Evolutionary conservation across 2,113 vertebrate genomes (phyloP).

Genomic region (Cryptomyrus ogoouensis): DNA sequence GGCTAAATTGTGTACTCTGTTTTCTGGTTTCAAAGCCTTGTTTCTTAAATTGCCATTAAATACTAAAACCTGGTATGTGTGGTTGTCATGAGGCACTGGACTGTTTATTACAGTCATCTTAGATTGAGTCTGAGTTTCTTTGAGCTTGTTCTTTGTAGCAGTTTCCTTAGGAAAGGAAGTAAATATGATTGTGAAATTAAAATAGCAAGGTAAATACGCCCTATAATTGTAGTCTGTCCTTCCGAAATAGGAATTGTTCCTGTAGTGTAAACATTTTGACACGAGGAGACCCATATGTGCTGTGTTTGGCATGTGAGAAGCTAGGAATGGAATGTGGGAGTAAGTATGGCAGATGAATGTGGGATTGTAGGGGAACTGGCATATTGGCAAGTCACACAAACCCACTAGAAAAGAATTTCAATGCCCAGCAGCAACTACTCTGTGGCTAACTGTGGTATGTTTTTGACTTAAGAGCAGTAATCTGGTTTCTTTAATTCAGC

Average conservation of each 20-base stretch:
- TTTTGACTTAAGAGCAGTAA: neutral
- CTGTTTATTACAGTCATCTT: neutral
- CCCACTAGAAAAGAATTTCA: neutral
- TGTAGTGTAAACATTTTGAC: constrained; percentile 15
- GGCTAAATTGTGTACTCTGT: neutral
- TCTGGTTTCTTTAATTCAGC: neutral
- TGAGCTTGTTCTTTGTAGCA: constrained; percentile 32
- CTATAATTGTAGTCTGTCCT: constrained; percentile 36
- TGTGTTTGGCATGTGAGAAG: constrained; percentile 7
- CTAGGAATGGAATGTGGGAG: neutral
- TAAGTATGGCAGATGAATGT: neutral
- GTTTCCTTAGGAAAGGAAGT: constrained; percentile 37
- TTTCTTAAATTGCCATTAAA: neutral
- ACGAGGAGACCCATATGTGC: constrained; percentile 21
- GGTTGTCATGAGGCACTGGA: neutral
- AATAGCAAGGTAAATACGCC: constrained; percentile 35
- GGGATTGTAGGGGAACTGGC: neutral
- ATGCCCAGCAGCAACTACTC: neutral
- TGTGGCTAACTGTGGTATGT: neutral
- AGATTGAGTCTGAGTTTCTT: neutral
- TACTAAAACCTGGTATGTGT: neutral
- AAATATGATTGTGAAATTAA: constrained; percentile 36
- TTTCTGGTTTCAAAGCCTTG: neutral
- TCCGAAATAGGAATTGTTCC: constrained; percentile 10
- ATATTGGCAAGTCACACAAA: neutral